Conservation (phyloP, 1,140 invertebrate genomes). For the Micrasema longulum region DNA sequence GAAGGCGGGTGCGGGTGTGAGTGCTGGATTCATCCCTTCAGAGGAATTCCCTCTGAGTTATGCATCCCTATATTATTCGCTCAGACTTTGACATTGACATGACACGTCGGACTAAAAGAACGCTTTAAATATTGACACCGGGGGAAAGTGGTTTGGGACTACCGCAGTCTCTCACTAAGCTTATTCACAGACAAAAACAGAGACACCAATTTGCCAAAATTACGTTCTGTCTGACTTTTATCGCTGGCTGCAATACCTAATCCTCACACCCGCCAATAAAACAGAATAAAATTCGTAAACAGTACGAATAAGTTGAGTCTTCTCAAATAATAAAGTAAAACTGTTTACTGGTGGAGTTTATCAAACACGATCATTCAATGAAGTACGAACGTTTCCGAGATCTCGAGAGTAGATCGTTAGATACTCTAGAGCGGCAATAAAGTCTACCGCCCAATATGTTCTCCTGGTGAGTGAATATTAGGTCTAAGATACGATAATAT, state of each 20-base stretch:
- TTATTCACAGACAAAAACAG: not conserved
- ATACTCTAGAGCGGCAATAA: slow-evolving; percentile 45
- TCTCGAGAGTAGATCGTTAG: slow-evolving; percentile 38
- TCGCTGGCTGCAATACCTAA: not conserved
- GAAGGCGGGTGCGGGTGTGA: slow-evolving; percentile 27
- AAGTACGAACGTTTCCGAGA: slow-evolving; percentile 43
- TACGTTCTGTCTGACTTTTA: slow-evolving; percentile 1
- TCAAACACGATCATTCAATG: slow-evolving; percentile 46
- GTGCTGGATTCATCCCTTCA: slow-evolving; percentile 22
- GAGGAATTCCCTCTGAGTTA: slow-evolving; percentile 35
- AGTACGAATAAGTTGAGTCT: not conserved
- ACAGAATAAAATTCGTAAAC: not conserved
- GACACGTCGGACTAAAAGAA: slow-evolving; percentile 54
- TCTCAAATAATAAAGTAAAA: slow-evolving; percentile 1
- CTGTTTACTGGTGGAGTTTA: slow-evolving; percentile 33
- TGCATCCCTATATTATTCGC: slow-evolving; percentile 49
- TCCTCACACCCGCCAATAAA: not conserved
- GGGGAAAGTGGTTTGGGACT: slow-evolving; percentile 32
- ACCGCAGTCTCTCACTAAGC: slow-evolving; percentile 14
- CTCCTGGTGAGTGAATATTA: slow-evolving; percentile 53
- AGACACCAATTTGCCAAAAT: not conserved
- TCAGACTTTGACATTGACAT: slow-evolving; percentile 53
- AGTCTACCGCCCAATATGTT: slow-evolving; percentile 51
- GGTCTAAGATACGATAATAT: slow-evolving; percentile 53
- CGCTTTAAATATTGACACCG: slow-evolving; percentile 55